A percentile compares a stretch with the other conserved stretches of the same genome.
These are phyloP conservation scores for Ophthalmolycus amberensis DNA, from an alignment of 2,113 vertebrate genomes.

Conservation along the genomic window DNA sequence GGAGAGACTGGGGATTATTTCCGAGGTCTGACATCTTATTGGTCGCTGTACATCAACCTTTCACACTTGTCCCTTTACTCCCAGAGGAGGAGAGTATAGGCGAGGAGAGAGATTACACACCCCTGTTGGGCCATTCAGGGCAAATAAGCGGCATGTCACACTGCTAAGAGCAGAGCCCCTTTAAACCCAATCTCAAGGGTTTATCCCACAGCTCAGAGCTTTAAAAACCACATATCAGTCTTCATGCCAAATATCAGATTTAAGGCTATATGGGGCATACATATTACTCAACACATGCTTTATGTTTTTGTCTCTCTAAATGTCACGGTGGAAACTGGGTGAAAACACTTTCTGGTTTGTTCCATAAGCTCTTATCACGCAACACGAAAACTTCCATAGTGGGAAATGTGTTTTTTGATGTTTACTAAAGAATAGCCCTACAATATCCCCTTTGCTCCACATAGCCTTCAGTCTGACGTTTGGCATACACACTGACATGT, in stretches of 20 bases:
- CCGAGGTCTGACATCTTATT: neutral
- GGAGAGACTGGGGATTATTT: neutral
- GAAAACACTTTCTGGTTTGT: neutral
- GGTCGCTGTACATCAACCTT: neutral
- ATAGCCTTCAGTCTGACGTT: conserved; percentile 18
- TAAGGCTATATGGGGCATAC: conserved; percentile 26
- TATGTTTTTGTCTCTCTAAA: conserved; percentile 2
- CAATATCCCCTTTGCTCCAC: neutral
- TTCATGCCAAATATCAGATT: conserved; percentile 59
- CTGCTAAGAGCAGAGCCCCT: conserved; percentile 54
- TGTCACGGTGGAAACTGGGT: neutral
- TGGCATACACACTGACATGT: conserved; percentile 34
- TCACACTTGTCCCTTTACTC: conserved; percentile 13
- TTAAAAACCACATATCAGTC: conserved; percentile 51
- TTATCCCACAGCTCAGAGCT: conserved; percentile 63
- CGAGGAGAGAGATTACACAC: conserved; percentile 45
- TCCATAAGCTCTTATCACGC: neutral
- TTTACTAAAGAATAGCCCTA: conserved; percentile 5
- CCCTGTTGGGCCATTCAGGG: conserved; percentile 40
- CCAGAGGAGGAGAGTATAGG: neutral
- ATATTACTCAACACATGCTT: conserved; percentile 8
- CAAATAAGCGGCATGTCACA: conserved; percentile 53
- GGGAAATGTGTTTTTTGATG: neutral
- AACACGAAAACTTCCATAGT: neutral
- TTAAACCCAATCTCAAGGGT: conserved; percentile 54